Conservation (phyloP, 2,113 vertebrate genomes). For the Dendrocopos noguchii region DNA sequence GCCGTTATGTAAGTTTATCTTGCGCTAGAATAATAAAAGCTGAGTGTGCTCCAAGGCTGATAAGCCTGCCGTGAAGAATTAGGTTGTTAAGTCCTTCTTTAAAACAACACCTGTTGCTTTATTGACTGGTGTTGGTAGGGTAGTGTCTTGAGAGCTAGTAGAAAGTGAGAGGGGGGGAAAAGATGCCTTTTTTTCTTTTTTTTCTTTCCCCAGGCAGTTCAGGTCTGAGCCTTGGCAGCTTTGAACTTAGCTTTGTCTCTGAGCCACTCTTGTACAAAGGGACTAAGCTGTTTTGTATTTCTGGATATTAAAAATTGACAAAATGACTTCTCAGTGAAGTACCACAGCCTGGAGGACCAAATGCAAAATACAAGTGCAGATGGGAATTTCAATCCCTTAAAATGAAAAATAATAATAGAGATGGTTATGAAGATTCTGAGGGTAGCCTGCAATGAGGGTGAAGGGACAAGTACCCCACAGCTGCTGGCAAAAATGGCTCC, state of each 20-base stretch:
- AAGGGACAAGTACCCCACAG: conserved; percentile 23
- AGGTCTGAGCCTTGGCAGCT: not conserved
- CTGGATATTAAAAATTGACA: conserved; percentile 53
- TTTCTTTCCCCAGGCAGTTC: not conserved
- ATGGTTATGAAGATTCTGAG: not conserved
- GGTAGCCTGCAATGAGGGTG: not conserved
- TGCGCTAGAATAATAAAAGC: conserved; percentile 26
- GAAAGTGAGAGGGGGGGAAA: not conserved
- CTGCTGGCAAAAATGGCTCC: conserved; percentile 13
- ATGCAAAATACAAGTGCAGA: conserved; percentile 18
- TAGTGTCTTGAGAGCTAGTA: not conserved
- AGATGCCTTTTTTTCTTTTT: not conserved
- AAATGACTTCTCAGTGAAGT: conserved; percentile 45
- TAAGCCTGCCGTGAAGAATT: conserved; percentile 46
- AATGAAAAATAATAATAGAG: conserved; percentile 25
- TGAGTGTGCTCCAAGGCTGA: conserved; percentile 39
- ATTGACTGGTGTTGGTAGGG: not conserved
- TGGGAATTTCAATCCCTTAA: conserved; percentile 31
- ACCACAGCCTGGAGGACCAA: not conserved
- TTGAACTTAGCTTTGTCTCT: conserved; percentile 35
- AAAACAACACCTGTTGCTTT: conserved; percentile 38
- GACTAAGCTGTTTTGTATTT: conserved; percentile 28
- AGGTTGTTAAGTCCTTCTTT: not conserved
- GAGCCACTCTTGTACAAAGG: not conserved
- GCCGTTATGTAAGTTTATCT: conserved; percentile 43